Percentiles rank a stretch among this genome's conserved stretches.
phyloP scores from a whole-genome alignment of 2,888 invertebrate genomes.

The Chorisops tibialis region DNA sequence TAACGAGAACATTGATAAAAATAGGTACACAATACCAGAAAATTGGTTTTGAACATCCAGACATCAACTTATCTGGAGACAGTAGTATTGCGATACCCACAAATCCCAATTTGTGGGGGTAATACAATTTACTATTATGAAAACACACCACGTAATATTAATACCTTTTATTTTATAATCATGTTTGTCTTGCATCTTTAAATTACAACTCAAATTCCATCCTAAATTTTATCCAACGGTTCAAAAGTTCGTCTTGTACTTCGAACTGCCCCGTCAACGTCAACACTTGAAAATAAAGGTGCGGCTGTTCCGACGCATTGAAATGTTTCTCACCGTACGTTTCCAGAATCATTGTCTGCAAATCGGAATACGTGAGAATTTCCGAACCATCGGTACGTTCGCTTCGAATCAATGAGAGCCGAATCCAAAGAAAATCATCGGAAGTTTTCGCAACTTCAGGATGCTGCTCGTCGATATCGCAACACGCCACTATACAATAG shows the following conservation, averaged over 20 bases:
- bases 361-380: conserved; percentile 71
- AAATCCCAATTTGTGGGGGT: too few relatives aligned
- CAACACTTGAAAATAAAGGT: conserved; percentile 80
- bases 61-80: too few relatives aligned
- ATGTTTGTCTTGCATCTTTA: too few relatives aligned
- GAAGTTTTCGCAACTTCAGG: conserved; percentile 86
- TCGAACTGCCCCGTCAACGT: conserved; percentile 95
- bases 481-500: conserved; percentile 84
- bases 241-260: conserved; percentile 89
- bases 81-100: too few relatives aligned
- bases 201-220: too few relatives aligned
- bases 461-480: conserved; percentile 83
- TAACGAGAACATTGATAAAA: too few relatives aligned
- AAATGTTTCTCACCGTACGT: conserved; percentile 91
- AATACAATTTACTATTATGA: too few relatives aligned
- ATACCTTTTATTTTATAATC: too few relatives aligned
- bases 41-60: too few relatives aligned
- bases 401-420: conserved; percentile 74
- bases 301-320: conserved; percentile 86
- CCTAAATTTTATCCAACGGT: too few relatives aligned
- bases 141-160: too few relatives aligned
- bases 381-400: conserved; percentile 62
- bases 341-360: conserved; percentile 82
- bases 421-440: conserved; percentile 95
- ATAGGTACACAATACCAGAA: too few relatives aligned